Evolutionary conservation across 2,888 invertebrate genomes (phyloP), one percentile per base, ranked within the genome.

Genomic region (Catotricha subobsoleta): DNA sequence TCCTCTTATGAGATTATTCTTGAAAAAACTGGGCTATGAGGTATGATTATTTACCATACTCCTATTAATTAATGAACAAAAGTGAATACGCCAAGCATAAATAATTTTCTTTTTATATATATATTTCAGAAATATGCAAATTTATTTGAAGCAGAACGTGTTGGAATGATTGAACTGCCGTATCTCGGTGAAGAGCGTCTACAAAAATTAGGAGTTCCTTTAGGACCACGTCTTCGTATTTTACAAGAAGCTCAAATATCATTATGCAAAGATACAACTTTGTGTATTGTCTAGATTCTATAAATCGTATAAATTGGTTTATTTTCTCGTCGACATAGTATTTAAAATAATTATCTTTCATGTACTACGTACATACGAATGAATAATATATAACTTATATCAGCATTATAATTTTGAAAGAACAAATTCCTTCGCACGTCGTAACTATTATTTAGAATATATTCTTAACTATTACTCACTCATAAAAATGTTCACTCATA

Each of bases 21-120:
- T 91, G 41, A 80, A 84, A 65, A 86, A 84, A 63, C 71, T 91
- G 48, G 90, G 90, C 53, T 91, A 90, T 64, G 88, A 90, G 76
- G 90, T 82, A 59, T 55, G 54, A 41, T 33, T 16, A 28, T 18
- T 6, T n/a, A n/a, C n/a, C 12, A 19, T 27, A 18, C 19, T 15
- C 8, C 21, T 16, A 29, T 29, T 29, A 12, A 16, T 41, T 34
- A n/a, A n/a, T n/a, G n/a, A n/a, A 13, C 29, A 3, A 29, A 4
- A 29, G 12, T 28, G 13, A 28, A 28, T 10, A 12, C 28, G 10
- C 12, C 13, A 4, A 28, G 4, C 13, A 8, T 12, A 5, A 29
- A 29, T 13, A 29, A 5, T 10, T 33, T 19, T 18, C 19, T 19
- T 3, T 33, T 4, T 12, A 21, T 3, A 12, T 34, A 12, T 20